These are phyloP conservation scores for Parazoanthus darwini DNA, from an alignment of 92 coral and sea anemone genomes.

Conservation along the genomic window DNA sequence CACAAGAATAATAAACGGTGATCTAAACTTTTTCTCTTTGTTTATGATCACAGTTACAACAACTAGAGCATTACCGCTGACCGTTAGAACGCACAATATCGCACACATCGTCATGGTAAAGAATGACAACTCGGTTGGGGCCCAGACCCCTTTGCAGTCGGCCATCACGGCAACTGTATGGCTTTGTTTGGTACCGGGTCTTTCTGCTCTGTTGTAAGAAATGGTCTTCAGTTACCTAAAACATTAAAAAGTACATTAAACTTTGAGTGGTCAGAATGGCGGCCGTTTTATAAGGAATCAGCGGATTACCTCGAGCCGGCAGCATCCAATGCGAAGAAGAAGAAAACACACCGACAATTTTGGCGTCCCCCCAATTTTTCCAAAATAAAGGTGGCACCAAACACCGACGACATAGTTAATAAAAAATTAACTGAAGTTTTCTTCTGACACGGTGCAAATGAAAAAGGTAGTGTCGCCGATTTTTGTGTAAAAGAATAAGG, in stretches of 20 bases:
- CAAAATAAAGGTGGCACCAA: too few relatives aligned
- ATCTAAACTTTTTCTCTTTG: slow-evolving; percentile 15
- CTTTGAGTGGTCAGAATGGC: not conserved
- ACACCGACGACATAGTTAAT: too few relatives aligned
- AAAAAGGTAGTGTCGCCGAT: too few relatives aligned
- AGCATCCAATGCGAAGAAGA: too few relatives aligned
- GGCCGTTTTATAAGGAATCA: not conserved
- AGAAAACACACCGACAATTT: too few relatives aligned
- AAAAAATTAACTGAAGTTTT: too few relatives aligned
- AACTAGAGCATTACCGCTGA: slow-evolving; percentile 36
- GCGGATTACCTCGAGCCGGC: not conserved
- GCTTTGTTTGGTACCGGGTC: not conserved
- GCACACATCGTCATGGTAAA: slow-evolving; percentile 36
- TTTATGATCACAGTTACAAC: slow-evolving; percentile 8
- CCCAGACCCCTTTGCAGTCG: slow-evolving; percentile 25
- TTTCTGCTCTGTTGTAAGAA: not conserved
- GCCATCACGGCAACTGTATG: not conserved
- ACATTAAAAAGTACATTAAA: not conserved
- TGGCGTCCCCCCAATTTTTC: too few relatives aligned
- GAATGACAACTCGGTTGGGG: slow-evolving; percentile 27
- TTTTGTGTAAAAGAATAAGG: too few relatives aligned
- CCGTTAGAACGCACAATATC: slow-evolving; percentile 10
- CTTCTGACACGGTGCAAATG: too few relatives aligned
- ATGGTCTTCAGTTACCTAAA: not conserved
- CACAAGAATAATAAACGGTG: slow-evolving; percentile 21